Evolutionary conservation across 1,140 invertebrate genomes (phyloP), one percentile per base, ranked within the genome.

Genomic region (Drosophila ohnishii): DNA sequence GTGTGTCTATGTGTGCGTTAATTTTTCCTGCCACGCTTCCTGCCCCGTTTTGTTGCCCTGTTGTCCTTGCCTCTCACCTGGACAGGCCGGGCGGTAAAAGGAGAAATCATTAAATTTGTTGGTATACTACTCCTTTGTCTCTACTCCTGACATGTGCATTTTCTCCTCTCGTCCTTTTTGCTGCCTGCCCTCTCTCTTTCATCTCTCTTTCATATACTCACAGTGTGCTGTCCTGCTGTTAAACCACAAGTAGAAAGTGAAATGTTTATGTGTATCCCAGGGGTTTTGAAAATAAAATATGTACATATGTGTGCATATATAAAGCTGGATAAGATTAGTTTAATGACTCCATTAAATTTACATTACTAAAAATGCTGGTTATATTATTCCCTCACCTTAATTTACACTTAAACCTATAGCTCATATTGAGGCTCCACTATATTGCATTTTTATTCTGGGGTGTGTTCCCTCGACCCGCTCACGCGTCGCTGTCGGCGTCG

Each of bases 61-160:
- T 42, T 57, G 35, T 64, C 58, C 60, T 72, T 60, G 62, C 62
- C 30, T 34, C 37, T 69, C 80, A 89, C 80, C 72, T 89, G 78
- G 75, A 30, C 75, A 32, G 50, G 32, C 28, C 19, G 16, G 53
- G 47, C 51, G 34, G 50, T 58, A 40, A 75, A 37, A 76, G 25
- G 75, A 80, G 79, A 82, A 90, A 90, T 90, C 73, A 90, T 90
- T 90, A 90, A 90, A 86, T 86, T 90, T 90, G 79, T 90, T 90
- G 79, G 81, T 90, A 90, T 90, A 87, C 81, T 71, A 87, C 81
- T 75, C 76, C 65, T 80, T 80, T 83, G 75, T 75, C 63, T 74
- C 66, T 77, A 37, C 39, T 50, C 44, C 37, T 35, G 58, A 35
- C 39, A 63, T 56, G 34, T 73, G 58, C 71, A 75, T 75, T 28